Conservation (phyloP, 2,888 invertebrate species). For the Metacarcinus magister region DNA sequence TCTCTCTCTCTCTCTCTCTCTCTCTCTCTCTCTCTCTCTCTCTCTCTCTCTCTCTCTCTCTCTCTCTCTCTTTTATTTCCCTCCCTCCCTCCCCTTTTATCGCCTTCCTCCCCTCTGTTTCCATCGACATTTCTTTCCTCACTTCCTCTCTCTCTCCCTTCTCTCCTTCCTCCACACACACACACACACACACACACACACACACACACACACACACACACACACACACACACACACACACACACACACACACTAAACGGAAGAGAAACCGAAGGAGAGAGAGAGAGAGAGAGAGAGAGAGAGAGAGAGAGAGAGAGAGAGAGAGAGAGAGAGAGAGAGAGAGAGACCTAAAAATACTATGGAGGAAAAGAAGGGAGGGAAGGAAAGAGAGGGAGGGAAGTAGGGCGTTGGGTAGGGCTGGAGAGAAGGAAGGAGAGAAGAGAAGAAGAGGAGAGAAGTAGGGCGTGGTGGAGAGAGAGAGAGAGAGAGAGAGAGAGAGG, state of each 20-base stretch:
- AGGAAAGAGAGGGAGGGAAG: background rate
- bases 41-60: background rate
- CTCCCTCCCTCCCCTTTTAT: background rate
- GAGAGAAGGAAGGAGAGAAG: background rate
- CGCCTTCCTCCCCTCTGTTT: background rate
- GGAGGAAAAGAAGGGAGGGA: background rate
- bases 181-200: background rate
- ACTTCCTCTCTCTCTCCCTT: background rate
- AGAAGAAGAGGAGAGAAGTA: background rate
- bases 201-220: background rate
- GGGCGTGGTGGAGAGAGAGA: background rate
- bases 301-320: too few species aligned
- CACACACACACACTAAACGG: too few species aligned
- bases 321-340: background rate
- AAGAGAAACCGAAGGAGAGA: too few species aligned
- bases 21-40: background rate
- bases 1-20: background rate
- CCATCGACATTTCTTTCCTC: background rate
- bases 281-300: too few species aligned
- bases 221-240: too few species aligned
- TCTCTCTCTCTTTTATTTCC: background rate
- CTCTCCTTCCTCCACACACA: background rate
- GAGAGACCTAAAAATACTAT: background rate
- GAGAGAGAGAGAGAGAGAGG: background rate
- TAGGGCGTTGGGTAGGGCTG: background rate